Evolutionary conservation across 2,113 vertebrate species (phyloP).

Genomic region (Daboia siamensis): DNA sequence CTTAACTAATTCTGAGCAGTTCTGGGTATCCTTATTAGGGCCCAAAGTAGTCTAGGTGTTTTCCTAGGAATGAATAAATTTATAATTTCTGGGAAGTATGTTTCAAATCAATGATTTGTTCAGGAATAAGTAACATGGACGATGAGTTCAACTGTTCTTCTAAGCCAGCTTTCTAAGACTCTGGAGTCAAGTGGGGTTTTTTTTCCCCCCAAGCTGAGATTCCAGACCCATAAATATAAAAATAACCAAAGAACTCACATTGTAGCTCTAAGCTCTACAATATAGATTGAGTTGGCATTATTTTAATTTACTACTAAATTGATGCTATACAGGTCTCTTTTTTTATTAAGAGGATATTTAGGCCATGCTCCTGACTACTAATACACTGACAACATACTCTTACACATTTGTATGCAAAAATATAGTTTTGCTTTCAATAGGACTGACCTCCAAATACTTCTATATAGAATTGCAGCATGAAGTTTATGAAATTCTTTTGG

Average conservation of each 20-base stretch:
- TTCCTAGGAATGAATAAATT: background rate
- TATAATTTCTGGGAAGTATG: background rate
- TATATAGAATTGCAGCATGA: background rate
- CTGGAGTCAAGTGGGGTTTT: background rate
- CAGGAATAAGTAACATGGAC: background rate
- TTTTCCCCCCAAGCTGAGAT: background rate
- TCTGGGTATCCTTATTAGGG: background rate
- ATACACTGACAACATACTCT: background rate
- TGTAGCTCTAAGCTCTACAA: background rate
- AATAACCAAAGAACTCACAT: background rate
- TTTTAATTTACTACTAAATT: background rate
- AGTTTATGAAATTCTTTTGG: background rate
- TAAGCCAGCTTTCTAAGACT: background rate
- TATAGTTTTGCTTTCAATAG: background rate
- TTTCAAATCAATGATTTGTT: background rate
- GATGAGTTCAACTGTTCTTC: background rate
- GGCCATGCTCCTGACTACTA: background rate
- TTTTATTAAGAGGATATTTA: background rate
- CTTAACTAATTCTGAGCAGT: background rate
- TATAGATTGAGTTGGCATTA: background rate
- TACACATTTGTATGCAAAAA: background rate
- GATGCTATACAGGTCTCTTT: background rate
- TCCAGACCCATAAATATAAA: background rate
- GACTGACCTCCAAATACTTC: background rate
- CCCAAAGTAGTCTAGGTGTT: background rate